Base-by-base conservation (phyloP, 2,888 invertebrate genomes). In the Troides oblongomaculatus region DNA sequence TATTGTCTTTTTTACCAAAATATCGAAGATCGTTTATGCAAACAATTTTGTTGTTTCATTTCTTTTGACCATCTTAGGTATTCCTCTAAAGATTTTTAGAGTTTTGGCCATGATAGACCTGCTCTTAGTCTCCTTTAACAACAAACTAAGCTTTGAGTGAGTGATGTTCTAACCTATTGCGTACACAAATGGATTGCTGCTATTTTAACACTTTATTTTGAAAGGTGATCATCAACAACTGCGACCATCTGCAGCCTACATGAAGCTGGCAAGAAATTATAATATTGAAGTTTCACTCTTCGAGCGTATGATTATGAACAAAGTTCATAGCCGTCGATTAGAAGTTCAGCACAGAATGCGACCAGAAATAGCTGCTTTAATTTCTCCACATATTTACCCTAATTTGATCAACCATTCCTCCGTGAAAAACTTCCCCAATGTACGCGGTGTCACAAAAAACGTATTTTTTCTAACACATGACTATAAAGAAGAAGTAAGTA, bases 151-250 rank as follows among this genome's bases (percentile, higher is more conserved):
- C 0, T 39, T 39, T 39, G 39, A 39, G 39, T 39, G 39, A 10
- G 1, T 39, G 39, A 39, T 7, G 39, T 39, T 39, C 10, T 39
- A 39, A 39, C 39, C 39, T 10, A 39, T 39, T 8, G 8, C 39
- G 7, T 10, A 39, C 39, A 39, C 39, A 1, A 39, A 8, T 39
- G 39, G 39, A 39, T 39, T 39, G 8, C 39, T 39, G 39, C 39
- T 10, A 39, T 7, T 39, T 39, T 39, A 39, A 39, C 39, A 39
- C 39, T 39, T 39, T 39, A 10, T 39, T 10, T 39, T 39, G 39
- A 8, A 39, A 94, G 95, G 95, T 36, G 97, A 97, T 82, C 97
- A 97, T 83, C 94, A 96, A 79, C 97, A 98, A 81, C 88, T 98
- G 68, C 93, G 95, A 64, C 97, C 97, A 0, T 94, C 93, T 61